Base-by-base conservation (phyloP, 1,140 invertebrate genomes). In the Monochamus saltuarius region DNA sequence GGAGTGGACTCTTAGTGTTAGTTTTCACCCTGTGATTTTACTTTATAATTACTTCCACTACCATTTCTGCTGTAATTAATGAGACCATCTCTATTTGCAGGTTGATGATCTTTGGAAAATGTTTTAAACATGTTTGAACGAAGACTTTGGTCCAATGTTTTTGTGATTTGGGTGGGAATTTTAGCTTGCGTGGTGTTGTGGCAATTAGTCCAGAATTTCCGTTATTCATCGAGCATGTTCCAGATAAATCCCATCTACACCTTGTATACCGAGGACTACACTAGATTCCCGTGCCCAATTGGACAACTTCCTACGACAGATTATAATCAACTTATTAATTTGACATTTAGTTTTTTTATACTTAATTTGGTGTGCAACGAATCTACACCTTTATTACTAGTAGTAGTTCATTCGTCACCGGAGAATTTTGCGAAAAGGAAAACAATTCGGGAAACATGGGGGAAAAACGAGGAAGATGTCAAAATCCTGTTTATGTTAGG, bases 401-500 rank as follows among this genome's bases (percentile, higher is more conserved):
- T 89, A 17, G 68, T 90, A 40, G 79, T 91, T 2, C 86, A 90
- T 65, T 87, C 88, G 1, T 83, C 86, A 1, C 87, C 88, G 0
- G 62, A 64, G 8, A 87, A 91, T 72, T 77, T 77, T 22, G 75
- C 76, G 0, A 85, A 87, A 65, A 78, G 89, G 9, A 71, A 78
- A 7, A 68, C 82, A 0, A 85, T 91, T 14, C 75, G 89, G 1
- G 77, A 82, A 38, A 90, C 89, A 0, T 91, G 89, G 89, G 89
- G 82, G 2, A 72, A 72, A 59, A 66, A 74, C 10, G 59, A 38
- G 47, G 71, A 61, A 9, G 76, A 73, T 36, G 61, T 83, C 0
- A 77, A 81, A 56, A 64, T 88, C 0, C 77, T 90, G 9, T 93
- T 93, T 72, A 74, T 93, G 7, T 61, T 92, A 38, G 91, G 91